These are phyloP conservation scores for fruit fly (Drosophila melanogaster) DNA, from an alignment of 1,140 invertebrate genomes.

Conservation along the genomic window DNA sequence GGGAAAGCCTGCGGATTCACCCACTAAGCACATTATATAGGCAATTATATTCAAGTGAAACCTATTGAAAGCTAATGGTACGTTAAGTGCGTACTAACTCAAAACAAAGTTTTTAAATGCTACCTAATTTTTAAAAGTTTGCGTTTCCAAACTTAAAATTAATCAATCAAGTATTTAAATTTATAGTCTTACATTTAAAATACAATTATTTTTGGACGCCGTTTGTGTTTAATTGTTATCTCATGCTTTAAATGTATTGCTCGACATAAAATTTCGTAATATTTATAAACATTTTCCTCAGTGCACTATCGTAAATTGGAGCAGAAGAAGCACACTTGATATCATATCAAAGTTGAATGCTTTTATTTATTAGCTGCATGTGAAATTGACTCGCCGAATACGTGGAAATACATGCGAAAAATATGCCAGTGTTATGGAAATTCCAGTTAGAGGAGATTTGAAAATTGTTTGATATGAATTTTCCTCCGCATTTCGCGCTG, in stretches of 20 bases:
- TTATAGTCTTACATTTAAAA: too few relatives aligned
- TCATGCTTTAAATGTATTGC: too few relatives aligned
- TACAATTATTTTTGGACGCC: too few relatives aligned
- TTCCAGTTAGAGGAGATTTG: constrained; percentile 30
- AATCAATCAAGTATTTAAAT: too few relatives aligned
- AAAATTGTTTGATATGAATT: constrained; percentile 36
- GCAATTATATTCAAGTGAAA: not conserved
- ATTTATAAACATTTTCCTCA: not conserved
- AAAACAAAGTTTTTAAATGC: too few relatives aligned
- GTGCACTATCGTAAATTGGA: constrained; percentile 7
- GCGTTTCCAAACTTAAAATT: too few relatives aligned
- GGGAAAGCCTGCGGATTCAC: not conserved
- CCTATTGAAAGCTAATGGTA: not conserved
- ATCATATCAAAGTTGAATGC: constrained; percentile 43
- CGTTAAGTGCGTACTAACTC: too few relatives aligned
- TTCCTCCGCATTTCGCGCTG: constrained; percentile 28
- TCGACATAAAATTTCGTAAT: too few relatives aligned
- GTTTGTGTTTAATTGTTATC: too few relatives aligned
- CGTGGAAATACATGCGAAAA: not conserved
- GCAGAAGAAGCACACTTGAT: constrained; percentile 17
- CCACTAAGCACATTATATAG: not conserved
- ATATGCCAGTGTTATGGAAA: constrained; percentile 5
- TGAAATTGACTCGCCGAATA: constrained; percentile 22
- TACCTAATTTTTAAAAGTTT: too few relatives aligned
- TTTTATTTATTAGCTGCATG: constrained; percentile 46